Conservation (phyloP, 2,797 vertebrate species). For the Sciaenops ocellatus region DNA sequence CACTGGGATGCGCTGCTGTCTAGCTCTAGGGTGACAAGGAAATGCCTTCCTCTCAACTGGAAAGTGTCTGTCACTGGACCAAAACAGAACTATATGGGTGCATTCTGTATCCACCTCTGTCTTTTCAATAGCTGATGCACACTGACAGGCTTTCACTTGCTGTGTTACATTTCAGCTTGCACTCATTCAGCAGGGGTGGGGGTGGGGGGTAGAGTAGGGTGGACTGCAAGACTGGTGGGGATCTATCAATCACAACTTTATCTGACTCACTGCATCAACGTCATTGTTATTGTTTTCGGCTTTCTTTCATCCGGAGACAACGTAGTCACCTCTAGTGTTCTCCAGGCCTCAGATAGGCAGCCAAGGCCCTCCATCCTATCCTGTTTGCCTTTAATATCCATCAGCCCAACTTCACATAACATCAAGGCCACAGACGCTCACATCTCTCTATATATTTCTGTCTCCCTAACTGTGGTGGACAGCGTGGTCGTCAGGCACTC, state of each 20-base stretch:
- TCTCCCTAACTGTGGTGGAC: constrained; percentile 83
- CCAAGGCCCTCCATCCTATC: constrained; percentile 72
- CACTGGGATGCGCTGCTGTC: constrained; percentile 22
- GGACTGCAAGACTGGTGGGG: constrained; percentile 27
- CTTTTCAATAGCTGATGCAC: constrained; percentile 49
- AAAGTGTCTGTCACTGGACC: constrained; percentile 45
- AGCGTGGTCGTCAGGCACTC: constrained; percentile 82
- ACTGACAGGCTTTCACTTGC: constrained; percentile 64
- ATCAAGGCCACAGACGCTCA: constrained; percentile 76
- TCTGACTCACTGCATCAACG: constrained; percentile 65
- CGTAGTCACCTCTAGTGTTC: constrained; percentile 65
- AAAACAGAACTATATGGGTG: constrained; percentile 42
- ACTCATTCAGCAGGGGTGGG: constrained; percentile 38
- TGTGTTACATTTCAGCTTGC: constrained; percentile 53
- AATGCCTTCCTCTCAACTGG: constrained; percentile 49
- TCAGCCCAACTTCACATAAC: constrained; percentile 75
- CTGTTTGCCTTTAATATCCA: constrained; percentile 77
- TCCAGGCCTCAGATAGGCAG: constrained; percentile 59
- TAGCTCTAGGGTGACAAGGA: constrained; percentile 35
- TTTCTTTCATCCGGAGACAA: constrained; percentile 63
- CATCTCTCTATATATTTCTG: constrained; percentile 76
- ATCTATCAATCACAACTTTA: constrained; percentile 75
- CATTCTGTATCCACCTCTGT: constrained; percentile 41
- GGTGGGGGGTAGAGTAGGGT: constrained; percentile 1
- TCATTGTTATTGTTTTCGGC: constrained; percentile 68